A percentile compares a stretch with the other conserved stretches of the same genome.
Conservation (phyloP, 2,113 vertebrate genomes). For the Loxodonta africana region DNA sequence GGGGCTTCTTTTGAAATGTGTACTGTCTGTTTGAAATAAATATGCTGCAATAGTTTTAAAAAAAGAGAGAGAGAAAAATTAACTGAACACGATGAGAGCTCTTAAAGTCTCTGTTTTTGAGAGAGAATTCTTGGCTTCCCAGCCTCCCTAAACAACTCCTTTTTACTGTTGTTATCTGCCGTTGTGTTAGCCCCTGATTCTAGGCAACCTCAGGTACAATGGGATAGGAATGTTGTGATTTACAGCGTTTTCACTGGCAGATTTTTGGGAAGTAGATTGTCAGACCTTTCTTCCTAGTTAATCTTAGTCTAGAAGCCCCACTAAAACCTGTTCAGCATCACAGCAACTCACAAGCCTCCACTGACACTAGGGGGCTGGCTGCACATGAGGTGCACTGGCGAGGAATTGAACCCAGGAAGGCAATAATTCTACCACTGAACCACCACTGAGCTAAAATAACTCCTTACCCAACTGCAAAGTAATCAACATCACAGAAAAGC, state of each 20-base stretch:
- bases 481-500: background rate
- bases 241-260: background rate
- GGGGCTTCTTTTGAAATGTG: background rate
- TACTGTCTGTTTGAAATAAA: constrained; percentile 26
- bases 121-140: background rate
- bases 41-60: background rate
- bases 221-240: background rate
- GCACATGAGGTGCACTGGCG: background rate
- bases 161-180: background rate
- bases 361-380: background rate
- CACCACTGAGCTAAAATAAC: background rate
- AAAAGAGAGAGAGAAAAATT: background rate
- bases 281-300: background rate
- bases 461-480: background rate
- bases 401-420: background rate
- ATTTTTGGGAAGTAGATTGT: background rate
- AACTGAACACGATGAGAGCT: background rate
- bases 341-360: background rate
- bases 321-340: background rate
- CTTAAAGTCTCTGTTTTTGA: background rate
- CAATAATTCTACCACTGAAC: background rate
- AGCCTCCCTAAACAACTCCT: background rate
- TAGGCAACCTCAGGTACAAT: background rate
- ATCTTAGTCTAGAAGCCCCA: background rate
- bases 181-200: background rate